Conservation (phyloP, 2,113 vertebrate species). For the Rhodinocichla rosea region DNA sequence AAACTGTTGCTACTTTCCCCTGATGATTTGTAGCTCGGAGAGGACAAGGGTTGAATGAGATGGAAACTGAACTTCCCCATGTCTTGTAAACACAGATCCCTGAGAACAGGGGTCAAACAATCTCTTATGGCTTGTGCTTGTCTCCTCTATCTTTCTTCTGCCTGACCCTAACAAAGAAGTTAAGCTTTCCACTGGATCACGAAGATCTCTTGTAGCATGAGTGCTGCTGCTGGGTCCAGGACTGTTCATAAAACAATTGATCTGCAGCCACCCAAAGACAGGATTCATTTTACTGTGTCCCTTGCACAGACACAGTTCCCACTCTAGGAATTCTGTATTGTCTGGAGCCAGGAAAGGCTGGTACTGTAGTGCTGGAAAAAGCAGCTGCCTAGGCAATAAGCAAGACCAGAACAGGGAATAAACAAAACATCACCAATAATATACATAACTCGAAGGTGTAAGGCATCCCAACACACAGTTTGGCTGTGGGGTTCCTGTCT, state of each 20-base stretch:
- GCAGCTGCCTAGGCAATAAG: neutral
- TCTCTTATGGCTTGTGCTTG: neutral
- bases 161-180: neutral
- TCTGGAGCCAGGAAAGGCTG: neutral
- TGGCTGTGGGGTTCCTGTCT: neutral
- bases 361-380: neutral
- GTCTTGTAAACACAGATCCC: neutral
- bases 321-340: neutral
- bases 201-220: neutral
- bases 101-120: neutral
- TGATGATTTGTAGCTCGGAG: neutral
- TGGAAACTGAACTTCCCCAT: neutral
- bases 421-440: neutral
- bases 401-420: neutral
- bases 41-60: neutral
- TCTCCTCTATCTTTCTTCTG: neutral
- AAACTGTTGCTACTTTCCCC: neutral
- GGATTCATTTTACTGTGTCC: neutral
- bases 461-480: neutral
- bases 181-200: neutral
- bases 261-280: neutral
- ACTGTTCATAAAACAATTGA: neutral
- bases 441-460: neutral
- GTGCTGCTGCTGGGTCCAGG: neutral
- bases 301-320: neutral